Evolutionary conservation across 2,888 invertebrate genomes (phyloP).

Genomic region (Steinernema hermaphroditum): DNA sequence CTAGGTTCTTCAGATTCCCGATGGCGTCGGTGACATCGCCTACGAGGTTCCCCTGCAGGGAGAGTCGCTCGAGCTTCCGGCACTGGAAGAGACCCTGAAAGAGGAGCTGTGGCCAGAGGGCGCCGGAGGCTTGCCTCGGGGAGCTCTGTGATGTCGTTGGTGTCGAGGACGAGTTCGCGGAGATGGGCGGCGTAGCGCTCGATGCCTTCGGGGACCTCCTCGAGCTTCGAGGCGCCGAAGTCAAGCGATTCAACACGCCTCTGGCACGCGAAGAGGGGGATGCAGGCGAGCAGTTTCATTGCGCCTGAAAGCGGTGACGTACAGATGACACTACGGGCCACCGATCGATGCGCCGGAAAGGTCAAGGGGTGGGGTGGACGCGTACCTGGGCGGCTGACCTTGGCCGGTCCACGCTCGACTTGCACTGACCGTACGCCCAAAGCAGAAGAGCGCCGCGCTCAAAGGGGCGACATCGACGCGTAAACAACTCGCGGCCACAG

Average conservation of each 20-base stretch:
- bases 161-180: constrained; percentile 94
- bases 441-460: background rate
- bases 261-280: constrained; percentile 70
- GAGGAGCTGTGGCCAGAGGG: too few relatives aligned
- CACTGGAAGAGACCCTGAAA: constrained; percentile 94
- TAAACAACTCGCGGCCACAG: too few relatives aligned
- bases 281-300: constrained; percentile 67
- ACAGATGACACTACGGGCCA: constrained; percentile 9
- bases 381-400: background rate
- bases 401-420: constrained; percentile 21
- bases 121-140: constrained; percentile 92
- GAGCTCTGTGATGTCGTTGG: constrained; percentile 95
- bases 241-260: constrained; percentile 71
- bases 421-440: background rate
- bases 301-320: too few relatives aligned
- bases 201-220: constrained; percentile 95
- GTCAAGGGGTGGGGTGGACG: constrained; percentile 15
- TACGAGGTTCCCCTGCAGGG: constrained; percentile 98
- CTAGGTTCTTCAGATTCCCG: constrained; percentile 93
- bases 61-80: constrained; percentile 82
- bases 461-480: background rate
- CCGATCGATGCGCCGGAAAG: constrained; percentile 14
- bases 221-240: constrained; percentile 75
- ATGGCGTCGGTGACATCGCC: constrained; percentile 91
- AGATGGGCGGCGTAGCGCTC: constrained; percentile 80